Evolutionary conservation across 2,888 invertebrate genomes (phyloP).

Genomic region (Eupithecia centaureata): DNA sequence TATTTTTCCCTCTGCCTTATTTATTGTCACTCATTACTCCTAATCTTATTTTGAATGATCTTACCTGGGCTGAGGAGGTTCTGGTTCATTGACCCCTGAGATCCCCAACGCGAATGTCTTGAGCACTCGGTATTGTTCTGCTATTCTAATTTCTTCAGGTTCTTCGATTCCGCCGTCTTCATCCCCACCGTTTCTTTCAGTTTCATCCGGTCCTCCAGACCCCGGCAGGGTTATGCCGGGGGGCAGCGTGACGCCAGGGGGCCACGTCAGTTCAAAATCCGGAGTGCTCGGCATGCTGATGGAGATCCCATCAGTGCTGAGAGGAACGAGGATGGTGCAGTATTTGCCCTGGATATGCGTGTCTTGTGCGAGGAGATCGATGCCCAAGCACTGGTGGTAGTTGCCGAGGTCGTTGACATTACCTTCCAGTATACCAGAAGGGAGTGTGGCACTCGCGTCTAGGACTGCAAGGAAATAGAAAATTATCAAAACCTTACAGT

Average conservation of each 20-base stretch:
- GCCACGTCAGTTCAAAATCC: slow-evolving; percentile 1
- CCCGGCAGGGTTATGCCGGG: slow-evolving; percentile 1
- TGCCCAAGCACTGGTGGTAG: slow-evolving; percentile 62
- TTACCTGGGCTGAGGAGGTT: neutral
- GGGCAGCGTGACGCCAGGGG: neutral
- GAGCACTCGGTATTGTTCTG: neutral
- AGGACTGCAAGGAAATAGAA: slow-evolving; percentile 57
- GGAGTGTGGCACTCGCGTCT: slow-evolving; percentile 71
- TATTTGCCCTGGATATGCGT: slow-evolving; percentile 72
- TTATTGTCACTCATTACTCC: neutral
- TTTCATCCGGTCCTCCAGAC: slow-evolving; percentile 15
- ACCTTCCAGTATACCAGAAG: slow-evolving; percentile 66
- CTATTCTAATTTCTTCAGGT: slow-evolving; percentile 12
- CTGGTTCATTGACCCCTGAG: neutral
- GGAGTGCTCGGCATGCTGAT: slow-evolving; percentile 37
- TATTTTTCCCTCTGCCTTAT: neutral
- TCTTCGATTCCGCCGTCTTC: slow-evolving; percentile 4
- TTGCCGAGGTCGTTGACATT: slow-evolving; percentile 71
- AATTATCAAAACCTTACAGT: neutral
- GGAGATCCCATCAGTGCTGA: slow-evolving; percentile 46
- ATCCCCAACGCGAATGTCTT: neutral
- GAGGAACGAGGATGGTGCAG: slow-evolving; percentile 59
- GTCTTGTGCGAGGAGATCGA: slow-evolving; percentile 45
- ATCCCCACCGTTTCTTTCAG: slow-evolving; percentile 24
- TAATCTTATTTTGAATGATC: neutral